These are phyloP conservation scores for Prionace glauca DNA, from an alignment of 2,797 vertebrate species.

Conservation along the genomic window DNA sequence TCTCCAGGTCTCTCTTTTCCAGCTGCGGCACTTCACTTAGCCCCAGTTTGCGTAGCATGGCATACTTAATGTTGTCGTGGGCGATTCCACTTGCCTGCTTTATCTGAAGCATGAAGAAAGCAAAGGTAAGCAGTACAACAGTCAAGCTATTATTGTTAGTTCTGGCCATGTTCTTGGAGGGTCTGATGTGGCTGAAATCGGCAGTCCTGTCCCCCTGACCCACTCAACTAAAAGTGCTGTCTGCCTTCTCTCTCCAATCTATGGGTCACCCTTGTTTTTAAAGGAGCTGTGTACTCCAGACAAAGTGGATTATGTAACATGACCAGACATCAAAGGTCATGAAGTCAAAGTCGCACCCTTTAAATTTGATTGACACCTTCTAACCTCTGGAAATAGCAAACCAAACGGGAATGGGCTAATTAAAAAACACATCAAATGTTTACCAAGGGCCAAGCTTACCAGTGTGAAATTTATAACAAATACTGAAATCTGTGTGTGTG, in stretches of 20 bases:
- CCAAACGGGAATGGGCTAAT: neutral
- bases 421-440: neutral
- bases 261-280: neutral
- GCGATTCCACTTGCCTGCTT: slow-evolving; percentile 57
- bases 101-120: slow-evolving; percentile 48
- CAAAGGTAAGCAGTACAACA: slow-evolving; percentile 41
- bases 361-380: slow-evolving; percentile 22
- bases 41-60: slow-evolving; percentile 69
- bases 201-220: neutral
- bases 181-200: too few species aligned
- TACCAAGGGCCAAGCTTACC: neutral
- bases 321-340: neutral
- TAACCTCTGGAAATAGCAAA: slow-evolving; percentile 26
- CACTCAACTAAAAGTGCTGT: neutral
- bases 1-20: slow-evolving; percentile 69
- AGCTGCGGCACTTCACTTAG: slow-evolving; percentile 65
- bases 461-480: neutral
- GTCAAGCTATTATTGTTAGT: neutral
- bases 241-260: neutral
- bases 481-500: neutral
- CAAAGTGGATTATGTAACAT: slow-evolving; percentile 1
- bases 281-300: neutral
- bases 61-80: slow-evolving; percentile 60
- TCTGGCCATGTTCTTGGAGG: neutral
- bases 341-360: neutral